Evolutionary conservation across 2,888 invertebrate genomes (phyloP).

Genomic region (Zaprionus bogoriensis): DNA sequence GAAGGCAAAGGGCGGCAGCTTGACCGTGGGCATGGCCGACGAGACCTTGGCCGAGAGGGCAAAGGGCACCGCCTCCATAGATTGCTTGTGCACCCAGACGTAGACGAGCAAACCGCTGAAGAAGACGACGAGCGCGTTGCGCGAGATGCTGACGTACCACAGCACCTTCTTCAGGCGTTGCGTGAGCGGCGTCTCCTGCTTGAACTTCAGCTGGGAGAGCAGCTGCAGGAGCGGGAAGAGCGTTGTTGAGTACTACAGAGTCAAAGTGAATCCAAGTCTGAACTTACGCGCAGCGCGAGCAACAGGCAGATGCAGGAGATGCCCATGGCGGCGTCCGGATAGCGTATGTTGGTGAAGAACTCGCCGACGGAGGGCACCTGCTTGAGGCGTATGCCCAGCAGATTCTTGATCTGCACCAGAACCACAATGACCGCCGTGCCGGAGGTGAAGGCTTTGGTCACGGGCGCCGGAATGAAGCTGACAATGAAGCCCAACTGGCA

Average conservation of each 20-base stretch:
- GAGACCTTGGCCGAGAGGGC: slow-evolving; percentile 86
- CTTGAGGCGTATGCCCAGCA: slow-evolving; percentile 87
- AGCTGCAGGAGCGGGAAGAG: slow-evolving; percentile 38
- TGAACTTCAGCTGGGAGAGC: slow-evolving; percentile 71
- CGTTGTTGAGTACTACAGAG: background rate
- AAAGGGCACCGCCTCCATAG: slow-evolving; percentile 85
- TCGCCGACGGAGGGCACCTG: slow-evolving; percentile 76
- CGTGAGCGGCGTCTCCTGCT: slow-evolving; percentile 49
- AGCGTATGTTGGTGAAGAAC: slow-evolving; percentile 84
- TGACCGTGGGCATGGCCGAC: slow-evolving; percentile 87
- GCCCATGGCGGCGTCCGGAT: slow-evolving; percentile 87
- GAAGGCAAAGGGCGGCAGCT: slow-evolving; percentile 88
- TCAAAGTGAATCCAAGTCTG: background rate
- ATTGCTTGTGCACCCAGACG: slow-evolving; percentile 77
- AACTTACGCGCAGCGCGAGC: slow-evolving; percentile 87
- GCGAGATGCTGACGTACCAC: slow-evolving; percentile 90
- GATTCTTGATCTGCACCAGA: slow-evolving; percentile 88
- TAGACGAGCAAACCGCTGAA: slow-evolving; percentile 86
- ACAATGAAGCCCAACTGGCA: slow-evolving; percentile 92
- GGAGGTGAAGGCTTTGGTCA: slow-evolving; percentile 92
- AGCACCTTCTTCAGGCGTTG: slow-evolving; percentile 84
- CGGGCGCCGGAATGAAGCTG: slow-evolving; percentile 92
- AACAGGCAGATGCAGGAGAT: slow-evolving; percentile 86
- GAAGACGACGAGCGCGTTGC: slow-evolving; percentile 91
- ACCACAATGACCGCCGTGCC: slow-evolving; percentile 92